Conservation (phyloP, 1,140 invertebrate genomes). For the Drosophila erecta region DNA sequence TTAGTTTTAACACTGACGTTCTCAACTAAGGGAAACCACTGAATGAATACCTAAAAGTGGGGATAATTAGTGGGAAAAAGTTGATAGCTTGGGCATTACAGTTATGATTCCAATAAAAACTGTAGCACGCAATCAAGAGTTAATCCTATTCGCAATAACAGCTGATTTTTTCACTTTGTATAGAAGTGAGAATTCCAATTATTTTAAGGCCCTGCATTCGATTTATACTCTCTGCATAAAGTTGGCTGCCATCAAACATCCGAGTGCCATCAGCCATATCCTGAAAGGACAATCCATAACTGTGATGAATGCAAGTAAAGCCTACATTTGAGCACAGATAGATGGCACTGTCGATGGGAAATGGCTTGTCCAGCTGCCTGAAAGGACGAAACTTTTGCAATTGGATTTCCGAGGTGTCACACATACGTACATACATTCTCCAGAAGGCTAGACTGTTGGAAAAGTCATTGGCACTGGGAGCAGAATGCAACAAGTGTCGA, state of each 20-base stretch:
- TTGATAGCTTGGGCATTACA: neutral
- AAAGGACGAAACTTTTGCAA: constrained; percentile 20
- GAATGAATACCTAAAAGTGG: constrained; percentile 15
- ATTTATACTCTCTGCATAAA: constrained; percentile 16
- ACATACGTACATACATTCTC: neutral
- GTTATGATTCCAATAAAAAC: neutral
- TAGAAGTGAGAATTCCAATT: neutral
- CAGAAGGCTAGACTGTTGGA: constrained; percentile 14
- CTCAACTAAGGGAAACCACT: neutral
- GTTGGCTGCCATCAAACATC: neutral
- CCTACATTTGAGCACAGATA: constrained; percentile 6
- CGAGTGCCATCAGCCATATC: constrained; percentile 1
- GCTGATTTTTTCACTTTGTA: too few relatives aligned
- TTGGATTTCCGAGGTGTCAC: constrained; percentile 36
- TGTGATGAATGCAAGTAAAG: neutral
- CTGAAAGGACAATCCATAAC: constrained; percentile 15
- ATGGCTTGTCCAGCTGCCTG: constrained; percentile 4
- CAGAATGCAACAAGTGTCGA: constrained; percentile 63
- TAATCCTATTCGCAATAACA: neutral
- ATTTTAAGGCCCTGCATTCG: neutral
- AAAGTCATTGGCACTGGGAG: constrained; percentile 13
- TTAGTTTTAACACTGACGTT: constrained; percentile 21
- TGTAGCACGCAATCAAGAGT: neutral
- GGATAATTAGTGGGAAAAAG: constrained; percentile 9
- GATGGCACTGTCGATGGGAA: constrained; percentile 3